A percentile compares a stretch with the other conserved stretches of the same genome.
Evolutionary conservation across 2,888 invertebrate species (phyloP).

Genomic region (Thereva unica): DNA sequence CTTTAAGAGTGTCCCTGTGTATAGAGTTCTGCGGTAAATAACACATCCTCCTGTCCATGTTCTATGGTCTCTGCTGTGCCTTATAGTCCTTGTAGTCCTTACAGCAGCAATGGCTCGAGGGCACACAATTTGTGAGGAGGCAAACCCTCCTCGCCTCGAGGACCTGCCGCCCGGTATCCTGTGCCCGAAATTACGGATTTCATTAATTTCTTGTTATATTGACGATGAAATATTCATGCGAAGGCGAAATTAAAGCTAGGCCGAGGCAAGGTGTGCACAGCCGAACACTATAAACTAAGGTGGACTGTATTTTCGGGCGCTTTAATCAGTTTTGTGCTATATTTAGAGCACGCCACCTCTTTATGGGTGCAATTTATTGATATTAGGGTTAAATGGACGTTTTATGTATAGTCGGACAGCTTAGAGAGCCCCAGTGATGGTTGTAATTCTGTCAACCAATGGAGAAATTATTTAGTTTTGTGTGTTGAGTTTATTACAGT

Average conservation of each 20-base stretch:
- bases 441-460: too few relatives aligned
- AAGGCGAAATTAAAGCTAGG: background rate
- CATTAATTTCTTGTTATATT: conserved; percentile 33
- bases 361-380: conserved; percentile 27
- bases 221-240: conserved; percentile 24
- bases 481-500: too few relatives aligned
- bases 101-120: background rate
- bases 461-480: too few relatives aligned
- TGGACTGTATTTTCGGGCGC: conserved; percentile 19
- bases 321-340: conserved; percentile 23
- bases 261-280: background rate
- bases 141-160: background rate
- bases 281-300: background rate
- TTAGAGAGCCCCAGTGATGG: too few relatives aligned
- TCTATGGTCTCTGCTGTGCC: background rate
- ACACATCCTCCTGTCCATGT: conserved; percentile 3
- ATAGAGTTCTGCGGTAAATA: conserved; percentile 24
- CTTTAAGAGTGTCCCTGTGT: conserved; percentile 4
- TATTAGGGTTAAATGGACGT: conserved; percentile 20
- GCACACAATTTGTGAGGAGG: background rate
- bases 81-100: background rate
- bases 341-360: conserved; percentile 1
- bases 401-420: conserved; percentile 7
- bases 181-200: conserved; percentile 24
- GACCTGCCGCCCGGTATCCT: conserved; percentile 1